Evolutionary conservation across 2,113 vertebrate genomes (phyloP), one percentile per base, ranked within the genome.

Genomic region (Dolichallabes microphthalmus): DNA sequence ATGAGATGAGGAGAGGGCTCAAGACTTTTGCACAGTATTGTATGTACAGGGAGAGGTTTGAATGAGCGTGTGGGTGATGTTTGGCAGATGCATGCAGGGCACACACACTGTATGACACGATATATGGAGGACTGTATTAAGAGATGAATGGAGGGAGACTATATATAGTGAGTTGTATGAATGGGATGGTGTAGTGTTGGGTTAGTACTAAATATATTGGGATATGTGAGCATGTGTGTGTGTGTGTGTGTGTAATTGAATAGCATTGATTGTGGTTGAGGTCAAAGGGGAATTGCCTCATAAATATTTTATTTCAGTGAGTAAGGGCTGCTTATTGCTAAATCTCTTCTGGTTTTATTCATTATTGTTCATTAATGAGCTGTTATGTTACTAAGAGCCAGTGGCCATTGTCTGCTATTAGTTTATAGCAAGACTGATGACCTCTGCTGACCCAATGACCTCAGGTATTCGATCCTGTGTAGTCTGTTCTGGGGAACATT

Each of bases 241-340:
- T 78, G 53, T 58, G 55, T 58, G 76, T 83, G 84, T 83, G 66
- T 83, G 81, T 83, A 86, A 86, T 88, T 86, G 87, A 88, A 86
- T 83, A 83, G 77, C 68, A 88, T 83, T 80, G 85, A 86, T 85
- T 82, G 45, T 60, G 83, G 61, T 86, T 61, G 39, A 77, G 87
- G 83, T 69, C 63, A 71, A 68, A 52, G 84, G n/a, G 69, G 32
- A 20, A 80, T 75, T 58, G 87, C 35, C 30, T 86, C 78, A 81
- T 84, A 78, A 84, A 86, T 82, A 74, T 45, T 55, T 71, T 11
- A 75, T n/a, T 30, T 77, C 5, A 60, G 73, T 30, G n/a, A 57
- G 4, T 32, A 66, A 63, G 80, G 61, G 27, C 68, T 39, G 68
- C 32, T 8, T 45, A 6, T 45, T 8, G 45, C 45, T 45, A 0